Percentiles rank a stretch among this genome's conserved stretches.
Evolutionary conservation across 2,113 vertebrate genomes (phyloP).

Genomic region (Callipepla californica): DNA sequence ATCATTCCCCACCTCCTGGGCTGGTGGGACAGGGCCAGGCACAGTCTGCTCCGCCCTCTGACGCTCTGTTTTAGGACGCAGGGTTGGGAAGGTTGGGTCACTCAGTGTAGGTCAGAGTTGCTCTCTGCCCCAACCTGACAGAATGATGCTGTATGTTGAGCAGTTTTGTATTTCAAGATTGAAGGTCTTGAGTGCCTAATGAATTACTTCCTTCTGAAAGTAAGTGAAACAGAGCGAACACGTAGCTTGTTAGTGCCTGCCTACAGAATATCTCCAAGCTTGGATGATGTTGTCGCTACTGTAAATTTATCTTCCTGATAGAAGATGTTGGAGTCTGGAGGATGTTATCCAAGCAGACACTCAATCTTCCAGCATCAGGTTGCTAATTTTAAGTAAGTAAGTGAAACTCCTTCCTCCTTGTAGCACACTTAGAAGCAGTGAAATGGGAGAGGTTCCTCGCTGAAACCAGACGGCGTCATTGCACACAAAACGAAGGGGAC

Average conservation of each 20-base stretch:
- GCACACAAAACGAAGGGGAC: not conserved
- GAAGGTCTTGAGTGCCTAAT: not conserved
- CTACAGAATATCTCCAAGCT: not conserved
- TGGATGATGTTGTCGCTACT: not conserved
- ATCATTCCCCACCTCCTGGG: not conserved
- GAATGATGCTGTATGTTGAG: not conserved
- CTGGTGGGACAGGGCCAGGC: not conserved
- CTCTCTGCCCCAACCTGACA: not conserved
- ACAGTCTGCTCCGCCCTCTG: not conserved
- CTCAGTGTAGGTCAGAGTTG: fast-evolving
- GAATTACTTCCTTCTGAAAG: not conserved
- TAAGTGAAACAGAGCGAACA: not conserved
- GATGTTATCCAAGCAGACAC: not conserved
- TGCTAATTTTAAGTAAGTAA: not conserved
- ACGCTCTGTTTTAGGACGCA: not conserved
- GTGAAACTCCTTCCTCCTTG: not conserved
- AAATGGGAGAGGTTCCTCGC: not conserved
- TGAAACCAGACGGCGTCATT: not conserved
- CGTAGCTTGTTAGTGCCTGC: not conserved
- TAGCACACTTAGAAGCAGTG: not conserved
- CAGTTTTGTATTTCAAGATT: not conserved
- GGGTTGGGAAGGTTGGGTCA: not conserved
- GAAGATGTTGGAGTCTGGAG: not conserved
- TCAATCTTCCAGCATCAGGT: not conserved
- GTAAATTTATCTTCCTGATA: not conserved